These are phyloP conservation scores for Drosophila setifemur DNA, from an alignment of 1,140 invertebrate species.

Conservation along the genomic window DNA sequence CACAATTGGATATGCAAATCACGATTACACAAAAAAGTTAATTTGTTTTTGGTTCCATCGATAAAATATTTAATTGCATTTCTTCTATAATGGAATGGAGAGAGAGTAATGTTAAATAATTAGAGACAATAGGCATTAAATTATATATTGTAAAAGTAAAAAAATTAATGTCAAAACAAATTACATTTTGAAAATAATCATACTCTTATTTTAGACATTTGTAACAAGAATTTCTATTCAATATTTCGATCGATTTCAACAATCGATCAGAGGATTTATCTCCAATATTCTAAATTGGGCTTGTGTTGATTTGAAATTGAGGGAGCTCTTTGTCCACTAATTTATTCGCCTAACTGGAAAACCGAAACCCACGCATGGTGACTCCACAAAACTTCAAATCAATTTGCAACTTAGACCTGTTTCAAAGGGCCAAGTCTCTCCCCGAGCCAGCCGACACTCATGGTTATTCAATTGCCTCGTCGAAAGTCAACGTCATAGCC, in stretches of 20 bases:
- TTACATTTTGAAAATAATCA: no score
- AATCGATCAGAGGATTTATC: no score
- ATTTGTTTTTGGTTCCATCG: constrained; percentile 20
- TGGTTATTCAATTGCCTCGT: constrained; percentile 51
- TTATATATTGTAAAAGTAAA: no score
- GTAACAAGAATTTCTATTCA: no score
- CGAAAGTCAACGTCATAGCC: constrained; percentile 38
- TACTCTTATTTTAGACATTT: no score
- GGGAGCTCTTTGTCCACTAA: neutral
- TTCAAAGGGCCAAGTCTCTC: constrained; percentile 30
- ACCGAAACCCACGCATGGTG: neutral
- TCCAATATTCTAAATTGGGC: neutral
- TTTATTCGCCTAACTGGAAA: neutral
- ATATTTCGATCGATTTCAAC: no score
- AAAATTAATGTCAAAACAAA: no score
- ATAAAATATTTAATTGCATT: constrained; percentile 44
- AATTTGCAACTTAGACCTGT: constrained; percentile 29
- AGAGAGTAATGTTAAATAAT: constrained; percentile 4
- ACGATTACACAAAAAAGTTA: constrained; percentile 30
- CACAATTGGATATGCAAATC: constrained; percentile 30
- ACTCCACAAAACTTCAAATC: constrained; percentile 21
- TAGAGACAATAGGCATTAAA: neutral
- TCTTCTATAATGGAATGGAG: neutral
- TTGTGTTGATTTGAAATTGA: neutral
- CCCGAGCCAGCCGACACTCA: constrained; percentile 23